Conservation (phyloP, 2,797 vertebrate genomes). For the Thaleichthys pacificus region DNA sequence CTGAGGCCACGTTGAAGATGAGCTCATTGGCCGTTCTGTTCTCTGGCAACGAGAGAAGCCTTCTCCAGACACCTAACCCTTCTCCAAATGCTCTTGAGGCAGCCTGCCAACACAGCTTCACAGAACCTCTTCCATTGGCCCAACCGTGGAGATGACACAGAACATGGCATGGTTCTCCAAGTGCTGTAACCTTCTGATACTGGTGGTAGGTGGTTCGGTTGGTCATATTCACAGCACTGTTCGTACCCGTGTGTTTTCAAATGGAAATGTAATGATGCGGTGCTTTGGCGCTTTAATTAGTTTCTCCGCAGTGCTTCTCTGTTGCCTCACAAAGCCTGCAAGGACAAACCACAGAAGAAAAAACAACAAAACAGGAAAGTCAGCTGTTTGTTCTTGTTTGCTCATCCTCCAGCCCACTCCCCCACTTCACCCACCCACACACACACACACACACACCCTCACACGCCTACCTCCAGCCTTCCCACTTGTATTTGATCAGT, state of each 20-base stretch:
- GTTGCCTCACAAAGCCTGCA: constrained; percentile 28
- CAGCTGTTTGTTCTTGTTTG: not conserved
- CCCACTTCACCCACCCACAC: no score
- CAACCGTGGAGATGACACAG: constrained; percentile 12
- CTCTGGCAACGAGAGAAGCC: constrained; percentile 21
- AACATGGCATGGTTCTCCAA: not conserved
- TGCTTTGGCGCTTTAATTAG: not conserved
- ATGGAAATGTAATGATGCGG: not conserved
- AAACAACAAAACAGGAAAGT: constrained; percentile 3
- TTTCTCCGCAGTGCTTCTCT: constrained; percentile 22
- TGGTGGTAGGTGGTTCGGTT: not conserved
- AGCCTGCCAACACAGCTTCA: constrained; percentile 7
- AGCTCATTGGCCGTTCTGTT: constrained; percentile 28
- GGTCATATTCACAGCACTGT: not conserved
- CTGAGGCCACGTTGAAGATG: constrained; percentile 25
- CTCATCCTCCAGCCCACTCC: not conserved
- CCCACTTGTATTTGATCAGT: constrained; percentile 41
- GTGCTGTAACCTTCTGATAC: not conserved
- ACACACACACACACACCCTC: not conserved
- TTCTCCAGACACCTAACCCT: constrained; percentile 30
- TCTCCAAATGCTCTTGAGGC: constrained; percentile 24
- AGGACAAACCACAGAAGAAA: not conserved
- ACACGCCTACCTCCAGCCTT: no score
- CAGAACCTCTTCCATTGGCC: not conserved
- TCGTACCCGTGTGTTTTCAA: not conserved